Evolutionary conservation across 1,140 invertebrate species (phyloP), one percentile per base, ranked within the genome.

Genomic region (Asobara japonica): DNA sequence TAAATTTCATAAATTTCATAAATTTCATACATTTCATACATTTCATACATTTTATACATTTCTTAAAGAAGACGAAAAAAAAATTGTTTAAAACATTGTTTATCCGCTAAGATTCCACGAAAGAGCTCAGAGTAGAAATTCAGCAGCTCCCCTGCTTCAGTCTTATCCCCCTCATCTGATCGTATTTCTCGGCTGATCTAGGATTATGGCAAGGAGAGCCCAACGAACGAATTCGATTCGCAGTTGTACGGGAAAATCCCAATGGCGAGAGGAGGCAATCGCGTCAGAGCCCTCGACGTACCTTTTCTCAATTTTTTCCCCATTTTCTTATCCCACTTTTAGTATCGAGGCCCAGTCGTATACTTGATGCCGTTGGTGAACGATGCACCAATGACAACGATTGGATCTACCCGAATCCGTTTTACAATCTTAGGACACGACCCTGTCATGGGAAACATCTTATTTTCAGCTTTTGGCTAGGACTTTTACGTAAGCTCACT

Each of bases 201-300:
- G 65, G 65, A 69, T 73, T 67, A 68, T 73, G 65, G 71, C 6
- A 27, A 22, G 60, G 16, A 71, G 56, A 69, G 25, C 56, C 45
- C 64, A 10, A 73, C 64, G 69, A 65, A 65, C 64, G 64, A 72
- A 72, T 72, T 72, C 71, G 65, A 72, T 72, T 68, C 48, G 51
- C 65, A 48, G 33, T 61, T 62, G 27, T 70, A 60, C 56, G 29
- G 18, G 62, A 25, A 66, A 65, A 56, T 51, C 36, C 18, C 48
- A 29, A 31, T 30, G 29, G 16, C n/a, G 64, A 66, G 48, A 72
- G 56, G 41, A 66, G 62, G n/a, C 41, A 27, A 65, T 72, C 38
- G 45, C 48, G 16, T 60, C 67, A 62, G 60, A 29, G n/a, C 29
- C 27, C 25, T 56, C 22, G 25, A 56, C 60, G 60, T 62, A 31